These are phyloP conservation scores for Dinocampus coccinellae DNA, from an alignment of 2,888 invertebrate species.

Conservation along the genomic window DNA sequence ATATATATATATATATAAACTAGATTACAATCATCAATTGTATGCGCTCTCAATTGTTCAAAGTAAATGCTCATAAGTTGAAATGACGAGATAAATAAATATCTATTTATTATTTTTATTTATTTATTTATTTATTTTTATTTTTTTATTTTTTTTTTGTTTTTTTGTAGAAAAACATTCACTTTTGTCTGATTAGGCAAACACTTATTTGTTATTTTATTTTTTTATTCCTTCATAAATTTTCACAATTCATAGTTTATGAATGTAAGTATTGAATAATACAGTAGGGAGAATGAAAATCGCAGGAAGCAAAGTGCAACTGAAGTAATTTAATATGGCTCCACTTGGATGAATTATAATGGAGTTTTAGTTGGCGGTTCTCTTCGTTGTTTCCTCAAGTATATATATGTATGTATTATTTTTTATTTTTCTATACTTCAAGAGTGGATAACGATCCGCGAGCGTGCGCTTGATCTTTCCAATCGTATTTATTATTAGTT, in stretches of 20 bases:
- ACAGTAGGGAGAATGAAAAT: background rate
- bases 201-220: background rate
- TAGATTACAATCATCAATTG: slow-evolving; percentile 2
- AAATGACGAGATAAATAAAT: slow-evolving; percentile 2
- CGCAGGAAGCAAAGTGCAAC: slow-evolving; percentile 10
- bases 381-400: background rate
- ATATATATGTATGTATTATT: no score
- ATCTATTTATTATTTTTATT: no score
- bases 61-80: background rate
- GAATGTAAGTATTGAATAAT: slow-evolving; percentile 1
- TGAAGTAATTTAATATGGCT: slow-evolving; percentile 32
- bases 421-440: slow-evolving; percentile 9
- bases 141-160: no score
- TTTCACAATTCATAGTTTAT: background rate
- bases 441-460: slow-evolving; percentile 29
- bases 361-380: slow-evolving; percentile 1
- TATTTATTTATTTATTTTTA: no score
- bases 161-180: background rate
- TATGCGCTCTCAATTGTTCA: background rate
- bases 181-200: slow-evolving; percentile 1
- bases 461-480: slow-evolving; percentile 22
- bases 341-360: background rate
- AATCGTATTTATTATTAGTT: slow-evolving; percentile 38
- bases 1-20: background rate
- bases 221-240: background rate